Evolutionary conservation across 2,797 vertebrate species (phyloP).

Genomic region (Steatocranus sp.): DNA sequence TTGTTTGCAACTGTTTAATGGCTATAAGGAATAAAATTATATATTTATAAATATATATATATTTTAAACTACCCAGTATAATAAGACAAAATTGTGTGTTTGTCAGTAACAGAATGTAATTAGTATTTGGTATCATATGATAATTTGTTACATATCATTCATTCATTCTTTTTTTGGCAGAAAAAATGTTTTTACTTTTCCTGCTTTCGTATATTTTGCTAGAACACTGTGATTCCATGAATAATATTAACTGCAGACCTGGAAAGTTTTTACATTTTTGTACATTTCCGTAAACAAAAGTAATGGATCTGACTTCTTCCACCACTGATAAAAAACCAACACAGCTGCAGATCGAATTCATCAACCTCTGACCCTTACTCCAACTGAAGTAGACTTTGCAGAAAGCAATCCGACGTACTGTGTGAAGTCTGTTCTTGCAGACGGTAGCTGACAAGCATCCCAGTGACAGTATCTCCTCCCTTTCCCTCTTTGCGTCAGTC

Average conservation of each 20-base stretch:
- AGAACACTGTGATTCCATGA: neutral
- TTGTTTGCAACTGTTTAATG: neutral
- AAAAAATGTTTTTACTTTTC: neutral
- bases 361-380: constrained; percentile 6
- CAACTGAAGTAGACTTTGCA: constrained; percentile 27
- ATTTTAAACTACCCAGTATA: neutral
- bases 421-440: constrained; percentile 27
- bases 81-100: neutral
- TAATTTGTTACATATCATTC: neutral
- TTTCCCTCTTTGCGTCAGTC: constrained; percentile 1
- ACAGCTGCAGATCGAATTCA: neutral
- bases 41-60: neutral
- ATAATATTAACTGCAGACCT: neutral
- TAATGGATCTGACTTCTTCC: neutral
- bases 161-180: neutral
- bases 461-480: constrained; percentile 61
- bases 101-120: neutral
- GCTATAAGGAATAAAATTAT: neutral
- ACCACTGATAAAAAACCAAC: neutral
- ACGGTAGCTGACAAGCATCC: constrained; percentile 52
- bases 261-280: neutral
- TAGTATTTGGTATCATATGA: neutral
- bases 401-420: constrained; percentile 8
- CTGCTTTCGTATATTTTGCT: neutral
- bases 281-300: neutral